phyloP scores from a whole-genome alignment of 35 echinoderm and acorn worm genomes.

The Eucidaris tribuloides region DNA sequence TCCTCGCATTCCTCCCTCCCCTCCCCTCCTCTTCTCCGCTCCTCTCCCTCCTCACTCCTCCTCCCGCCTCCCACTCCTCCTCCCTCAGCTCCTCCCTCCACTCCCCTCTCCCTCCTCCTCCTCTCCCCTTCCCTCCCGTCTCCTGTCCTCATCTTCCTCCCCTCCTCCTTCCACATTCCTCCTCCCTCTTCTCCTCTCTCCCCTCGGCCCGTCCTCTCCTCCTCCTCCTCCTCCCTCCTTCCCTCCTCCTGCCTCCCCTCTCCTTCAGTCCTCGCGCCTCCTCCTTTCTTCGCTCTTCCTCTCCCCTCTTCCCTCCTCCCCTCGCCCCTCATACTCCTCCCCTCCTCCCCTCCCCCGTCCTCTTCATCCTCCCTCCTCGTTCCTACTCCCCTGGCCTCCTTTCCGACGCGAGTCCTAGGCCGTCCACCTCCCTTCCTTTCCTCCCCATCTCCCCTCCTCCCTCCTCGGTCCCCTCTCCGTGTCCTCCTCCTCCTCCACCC shows the following conservation, averaged over 20 bases:
- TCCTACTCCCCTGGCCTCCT: not conserved
- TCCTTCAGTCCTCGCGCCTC: not conserved
- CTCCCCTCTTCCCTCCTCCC: not conserved
- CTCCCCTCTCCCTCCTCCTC: too few species aligned
- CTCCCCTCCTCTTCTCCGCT: too few species aligned
- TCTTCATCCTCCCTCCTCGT: not conserved
- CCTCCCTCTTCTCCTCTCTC: not conserved
- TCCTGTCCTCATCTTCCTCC: too few species aligned
- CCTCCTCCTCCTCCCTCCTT: not conserved
- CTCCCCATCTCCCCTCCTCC: not conserved
- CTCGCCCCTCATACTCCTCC: not conserved
- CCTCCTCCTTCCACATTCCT: not conserved
- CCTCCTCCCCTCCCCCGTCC: not conserved
- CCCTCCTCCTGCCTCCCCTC: not conserved
- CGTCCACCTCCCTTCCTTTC: not conserved
- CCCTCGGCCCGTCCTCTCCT: not conserved
- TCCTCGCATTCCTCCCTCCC: too few species aligned
- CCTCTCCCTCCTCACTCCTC: too few species aligned
- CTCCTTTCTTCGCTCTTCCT: not conserved
- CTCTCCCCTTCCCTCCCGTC: too few species aligned
- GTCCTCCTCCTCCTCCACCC: too few species aligned
- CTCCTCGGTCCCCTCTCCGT: too few species aligned
- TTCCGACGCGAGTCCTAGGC: not conserved
- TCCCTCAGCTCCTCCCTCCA: too few species aligned
- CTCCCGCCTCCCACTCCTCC: too few species aligned